Evolutionary conservation across 2,797 vertebrate genomes (phyloP).

Genomic region (Pseudomugil tenellus): DNA sequence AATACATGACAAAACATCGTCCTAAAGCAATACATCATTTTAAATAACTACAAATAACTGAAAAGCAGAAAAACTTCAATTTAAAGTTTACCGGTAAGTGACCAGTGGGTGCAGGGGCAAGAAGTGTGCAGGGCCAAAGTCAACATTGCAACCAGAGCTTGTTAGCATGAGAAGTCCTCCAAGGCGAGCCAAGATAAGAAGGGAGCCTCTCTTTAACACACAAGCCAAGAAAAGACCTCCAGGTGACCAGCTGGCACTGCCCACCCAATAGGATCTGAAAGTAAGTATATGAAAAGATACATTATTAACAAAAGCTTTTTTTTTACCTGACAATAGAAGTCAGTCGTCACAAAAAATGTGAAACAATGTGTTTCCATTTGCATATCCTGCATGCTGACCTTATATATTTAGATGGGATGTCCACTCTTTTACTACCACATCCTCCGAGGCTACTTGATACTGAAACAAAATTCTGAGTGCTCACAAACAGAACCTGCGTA

Average conservation of each 20-base stretch:
- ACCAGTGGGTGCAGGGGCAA: conserved; percentile 95
- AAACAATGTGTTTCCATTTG: too few species aligned
- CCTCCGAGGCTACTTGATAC: conserved; percentile 88
- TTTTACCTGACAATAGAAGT: background rate
- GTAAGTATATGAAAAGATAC: background rate
- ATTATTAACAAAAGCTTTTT: background rate
- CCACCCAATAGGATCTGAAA: conserved; percentile 94
- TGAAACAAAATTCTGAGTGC: conserved; percentile 89
- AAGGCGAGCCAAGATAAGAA: conserved; percentile 89
- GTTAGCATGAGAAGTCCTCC: conserved; percentile 89
- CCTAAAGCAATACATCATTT: conserved; percentile 13
- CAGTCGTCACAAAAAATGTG: background rate
- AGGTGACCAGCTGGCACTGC: conserved; percentile 89
- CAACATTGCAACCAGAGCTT: conserved; percentile 90
- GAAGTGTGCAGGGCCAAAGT: conserved; percentile 95
- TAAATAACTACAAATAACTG: background rate
- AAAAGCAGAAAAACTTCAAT: background rate
- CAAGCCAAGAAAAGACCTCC: conserved; percentile 92
- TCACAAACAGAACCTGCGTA: conserved; percentile 92
- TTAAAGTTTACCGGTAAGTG: conserved; percentile 87
- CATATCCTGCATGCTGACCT: conserved; percentile 76
- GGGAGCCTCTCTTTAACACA: conserved; percentile 92
- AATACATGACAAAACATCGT: conserved; percentile 55
- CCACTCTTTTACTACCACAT: conserved; percentile 87
- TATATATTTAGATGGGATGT: conserved; percentile 85